Evolutionary conservation across 1,140 invertebrate species (phyloP).

Genomic region (Mamestra configurata): DNA sequence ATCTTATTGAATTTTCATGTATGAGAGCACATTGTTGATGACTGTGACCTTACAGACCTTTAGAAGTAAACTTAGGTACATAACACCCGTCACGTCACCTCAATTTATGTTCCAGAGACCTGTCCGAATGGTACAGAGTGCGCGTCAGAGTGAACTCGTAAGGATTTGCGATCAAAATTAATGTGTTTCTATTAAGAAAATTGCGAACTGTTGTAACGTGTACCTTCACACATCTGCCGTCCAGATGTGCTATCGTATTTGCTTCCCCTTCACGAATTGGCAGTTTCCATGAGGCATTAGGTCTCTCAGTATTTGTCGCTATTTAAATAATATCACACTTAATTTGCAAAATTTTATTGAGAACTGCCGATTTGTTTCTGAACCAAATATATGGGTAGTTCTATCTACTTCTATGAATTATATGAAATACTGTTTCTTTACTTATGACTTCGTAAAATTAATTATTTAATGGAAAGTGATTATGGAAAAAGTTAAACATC

Average conservation of each 20-base stretch:
- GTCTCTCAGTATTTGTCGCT: slow-evolving; percentile 46
- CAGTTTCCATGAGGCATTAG: slow-evolving; percentile 72
- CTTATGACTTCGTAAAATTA: slow-evolving; percentile 37
- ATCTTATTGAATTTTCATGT: neutral
- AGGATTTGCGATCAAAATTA: slow-evolving; percentile 86
- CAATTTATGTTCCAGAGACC: slow-evolving; percentile 93
- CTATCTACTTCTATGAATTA: slow-evolving; percentile 63
- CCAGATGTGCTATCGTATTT: slow-evolving; percentile 82
- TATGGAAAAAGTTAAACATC: slow-evolving; percentile 14
- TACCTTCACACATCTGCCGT: slow-evolving; percentile 85
- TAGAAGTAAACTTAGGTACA: slow-evolving; percentile 62
- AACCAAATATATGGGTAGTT: slow-evolving; percentile 66
- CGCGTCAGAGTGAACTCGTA: slow-evolving; percentile 93
- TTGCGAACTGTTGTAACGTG: slow-evolving; percentile 84
- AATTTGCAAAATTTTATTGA: slow-evolving; percentile 46
- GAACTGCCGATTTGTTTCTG: slow-evolving; percentile 82
- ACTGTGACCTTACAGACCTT: slow-evolving; percentile 26
- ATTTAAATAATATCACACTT: slow-evolving; percentile 39
- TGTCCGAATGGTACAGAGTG: slow-evolving; percentile 92
- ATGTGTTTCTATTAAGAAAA: slow-evolving; percentile 84
- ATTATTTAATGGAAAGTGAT: slow-evolving; percentile 32
- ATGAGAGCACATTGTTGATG: slow-evolving; percentile 27
- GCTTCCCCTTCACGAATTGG: slow-evolving; percentile 82
- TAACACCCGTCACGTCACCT: slow-evolving; percentile 84
- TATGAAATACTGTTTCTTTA: slow-evolving; percentile 51